Base-by-base conservation (phyloP, 2,888 invertebrate species). In the Cerastis rubricosa region DNA sequence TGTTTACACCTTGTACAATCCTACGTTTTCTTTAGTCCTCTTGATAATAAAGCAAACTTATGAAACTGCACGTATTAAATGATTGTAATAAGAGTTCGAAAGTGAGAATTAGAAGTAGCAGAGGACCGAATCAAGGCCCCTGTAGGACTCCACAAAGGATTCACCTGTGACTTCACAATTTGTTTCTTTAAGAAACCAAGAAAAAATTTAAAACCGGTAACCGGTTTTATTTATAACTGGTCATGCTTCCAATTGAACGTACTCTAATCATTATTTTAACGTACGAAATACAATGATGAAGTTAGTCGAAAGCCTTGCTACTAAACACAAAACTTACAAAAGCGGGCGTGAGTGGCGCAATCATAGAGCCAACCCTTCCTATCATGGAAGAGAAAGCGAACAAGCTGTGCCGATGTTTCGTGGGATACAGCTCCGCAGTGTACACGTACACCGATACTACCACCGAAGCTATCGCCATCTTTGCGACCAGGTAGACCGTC, bases 351-450 rank as follows among this genome's bases (percentile, higher is more conserved):
- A 97, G 97, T 2, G 97, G 97, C 3, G 97, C 97, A n/a, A 97
- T 88, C 91, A 97, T 97, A 0, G 97, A 97, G 7, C 97, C 97
- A 59, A 97, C 94, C 59, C 97, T 94, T 45, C 97, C 97, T 77
- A 97, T 94, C 96, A 97, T 97, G 17, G 97, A 97, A 88, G 97
- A 97, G 75, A 95, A 96, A 2, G 97, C 97, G 88, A 97, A 96
- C 78, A 97, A 92, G 19, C 97, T 97, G 88, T 97, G 97, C 64
- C 97, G 92, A 81, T 97, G 91, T 69, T 95, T 95, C 1, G 97
- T 97, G 1, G 97, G 97, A 89, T 97, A 97, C 88, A 97, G 93
- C 92, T 97, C 97, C 22, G 97, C 95, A 0, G 97, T 97, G 87
- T 97, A 97, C 72, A 97, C 95, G 89, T 97, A 97, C 57, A 97